Percentiles rank a stretch among this genome's conserved stretches.
phyloP scores from a whole-genome alignment of 2,888 invertebrate genomes.

The Clitarchus hookeri region DNA sequence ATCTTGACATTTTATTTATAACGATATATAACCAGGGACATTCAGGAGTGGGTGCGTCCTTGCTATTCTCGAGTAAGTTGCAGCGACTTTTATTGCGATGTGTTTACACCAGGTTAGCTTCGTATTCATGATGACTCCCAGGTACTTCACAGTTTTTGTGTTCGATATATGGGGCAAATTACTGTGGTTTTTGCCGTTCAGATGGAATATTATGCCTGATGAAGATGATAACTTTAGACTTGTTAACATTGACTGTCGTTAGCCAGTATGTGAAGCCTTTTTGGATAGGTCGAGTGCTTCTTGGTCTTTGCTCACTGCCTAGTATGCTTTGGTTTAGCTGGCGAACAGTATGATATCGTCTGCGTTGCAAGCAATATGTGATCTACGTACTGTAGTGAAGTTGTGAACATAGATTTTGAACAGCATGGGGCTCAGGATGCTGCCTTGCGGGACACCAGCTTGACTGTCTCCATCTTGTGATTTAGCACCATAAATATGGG shows the following conservation, averaged over 20 bases:
- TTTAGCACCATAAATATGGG: neutral
- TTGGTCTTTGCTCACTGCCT: conserved; percentile 1
- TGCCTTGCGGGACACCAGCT: conserved; percentile 31
- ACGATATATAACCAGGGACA: neutral
- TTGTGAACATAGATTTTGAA: conserved; percentile 30
- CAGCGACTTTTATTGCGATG: neutral
- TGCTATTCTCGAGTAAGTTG: neutral
- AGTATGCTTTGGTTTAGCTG: neutral
- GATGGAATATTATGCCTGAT: neutral
- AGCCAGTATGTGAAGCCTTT: conserved; percentile 21
- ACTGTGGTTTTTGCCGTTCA: neutral
- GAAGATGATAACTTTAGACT: conserved; percentile 19
- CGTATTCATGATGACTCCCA: conserved; percentile 24
- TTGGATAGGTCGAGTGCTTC: neutral
- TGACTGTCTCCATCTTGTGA: neutral
- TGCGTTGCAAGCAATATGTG: neutral
- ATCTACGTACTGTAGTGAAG: conserved; percentile 15
- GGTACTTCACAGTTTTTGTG: conserved; percentile 7
- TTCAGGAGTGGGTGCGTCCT: neutral
- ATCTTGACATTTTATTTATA: too few relatives aligned
- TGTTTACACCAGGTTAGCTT: conserved; percentile 24
- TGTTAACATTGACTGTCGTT: conserved; percentile 11
- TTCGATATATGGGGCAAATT: neutral
- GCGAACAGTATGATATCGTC: conserved; percentile 21
- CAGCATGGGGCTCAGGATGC: conserved; percentile 25